These are phyloP conservation scores for Sarcophaga carnaria DNA, from an alignment of 2,888 invertebrate genomes.

Conservation along the genomic window DNA sequence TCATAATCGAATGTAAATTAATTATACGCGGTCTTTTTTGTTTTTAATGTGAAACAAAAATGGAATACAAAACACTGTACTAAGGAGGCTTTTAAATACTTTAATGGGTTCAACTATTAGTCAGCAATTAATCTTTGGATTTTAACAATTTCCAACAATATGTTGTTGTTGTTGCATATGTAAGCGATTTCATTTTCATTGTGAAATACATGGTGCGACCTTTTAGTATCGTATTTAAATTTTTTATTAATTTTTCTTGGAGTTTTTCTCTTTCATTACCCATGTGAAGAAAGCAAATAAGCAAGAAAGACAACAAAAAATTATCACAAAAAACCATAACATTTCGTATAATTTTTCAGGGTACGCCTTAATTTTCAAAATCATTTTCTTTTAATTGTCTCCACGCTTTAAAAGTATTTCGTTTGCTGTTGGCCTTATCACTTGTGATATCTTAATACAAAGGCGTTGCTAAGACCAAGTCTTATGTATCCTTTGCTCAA, in stretches of 20 bases:
- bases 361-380: conserved; percentile 42
- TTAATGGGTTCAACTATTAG: conserved; percentile 43
- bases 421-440: conserved; percentile 34
- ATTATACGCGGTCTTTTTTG: conserved; percentile 17
- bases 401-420: conserved; percentile 29
- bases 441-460: conserved; percentile 62
- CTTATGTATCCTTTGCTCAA: conserved; percentile 36
- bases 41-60: neutral
- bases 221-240: conserved; percentile 13
- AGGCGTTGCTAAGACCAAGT: conserved; percentile 45
- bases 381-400: conserved; percentile 47
- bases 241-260: neutral
- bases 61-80: neutral
- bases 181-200: neutral
- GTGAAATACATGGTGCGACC: conserved; percentile 20
- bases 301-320: neutral
- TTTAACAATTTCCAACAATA: conserved; percentile 41
- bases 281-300: neutral
- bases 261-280: too few relatives aligned
- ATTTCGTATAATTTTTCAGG: conserved; percentile 44
- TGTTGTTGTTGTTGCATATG: neutral
- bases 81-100: neutral
- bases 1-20: conserved; percentile 37
- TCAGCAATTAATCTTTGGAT: conserved; percentile 38
- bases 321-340: conserved; percentile 16